A percentile compares a stretch with the other conserved stretches of the same genome.
Evolutionary conservation across 1,140 invertebrate genomes (phyloP).

Genomic region (Sinonovacula constricta): DNA sequence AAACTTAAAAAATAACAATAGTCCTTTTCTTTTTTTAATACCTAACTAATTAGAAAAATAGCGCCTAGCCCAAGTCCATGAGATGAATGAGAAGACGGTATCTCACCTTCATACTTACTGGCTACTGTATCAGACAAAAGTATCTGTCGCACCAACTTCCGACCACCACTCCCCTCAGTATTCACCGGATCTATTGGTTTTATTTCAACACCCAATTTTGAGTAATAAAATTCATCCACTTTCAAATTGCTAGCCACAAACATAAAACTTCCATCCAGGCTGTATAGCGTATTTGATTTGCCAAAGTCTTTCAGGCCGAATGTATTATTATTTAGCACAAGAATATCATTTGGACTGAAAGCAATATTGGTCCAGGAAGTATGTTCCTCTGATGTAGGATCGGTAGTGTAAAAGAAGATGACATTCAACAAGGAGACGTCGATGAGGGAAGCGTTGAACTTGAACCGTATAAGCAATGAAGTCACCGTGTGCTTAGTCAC

Average conservation of each 20-base stretch:
- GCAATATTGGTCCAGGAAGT: conserved; percentile 9
- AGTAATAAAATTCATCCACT: conserved; percentile 10
- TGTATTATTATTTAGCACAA: not conserved
- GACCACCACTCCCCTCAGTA: too few species aligned
- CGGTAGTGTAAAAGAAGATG: conserved; percentile 2
- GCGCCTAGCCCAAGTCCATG: too few species aligned
- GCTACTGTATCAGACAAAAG: too few species aligned
- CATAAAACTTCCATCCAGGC: not conserved
- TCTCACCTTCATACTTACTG: too few species aligned
- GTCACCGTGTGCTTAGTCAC: not conserved
- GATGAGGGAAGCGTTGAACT: conserved; percentile 14
- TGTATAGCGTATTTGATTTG: conserved; percentile 17
- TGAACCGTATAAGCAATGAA: conserved; percentile 21
- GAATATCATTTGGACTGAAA: not conserved
- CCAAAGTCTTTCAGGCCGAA: conserved; percentile 31
- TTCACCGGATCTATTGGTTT: too few species aligned
- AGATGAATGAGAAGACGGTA: too few species aligned
- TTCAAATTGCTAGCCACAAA: conserved; percentile 16
- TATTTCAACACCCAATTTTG: too few species aligned
- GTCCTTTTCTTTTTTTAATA: too few species aligned
- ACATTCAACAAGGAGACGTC: not conserved
- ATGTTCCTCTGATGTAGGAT: not conserved
- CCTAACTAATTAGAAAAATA: too few species aligned
- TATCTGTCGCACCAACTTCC: too few species aligned
- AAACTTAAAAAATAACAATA: too few species aligned